Conservation (phyloP, 2,797 vertebrate genomes). For the Champsocephalus gunnari region DNA sequence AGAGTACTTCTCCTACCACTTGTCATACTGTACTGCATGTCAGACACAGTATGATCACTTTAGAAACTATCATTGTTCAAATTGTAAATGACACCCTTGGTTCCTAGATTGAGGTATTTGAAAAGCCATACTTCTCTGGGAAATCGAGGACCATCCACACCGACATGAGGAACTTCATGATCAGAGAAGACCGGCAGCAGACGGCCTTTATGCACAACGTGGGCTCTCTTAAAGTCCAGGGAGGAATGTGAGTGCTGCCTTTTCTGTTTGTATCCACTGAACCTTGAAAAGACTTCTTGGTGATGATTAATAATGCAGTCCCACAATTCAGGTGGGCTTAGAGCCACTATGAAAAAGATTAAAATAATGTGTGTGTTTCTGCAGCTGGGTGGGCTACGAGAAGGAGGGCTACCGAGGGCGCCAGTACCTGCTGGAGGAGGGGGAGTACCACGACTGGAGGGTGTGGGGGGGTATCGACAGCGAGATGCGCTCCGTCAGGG, state of each 20-base stretch:
- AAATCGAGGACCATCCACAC: conserved; percentile 85
- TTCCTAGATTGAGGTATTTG: conserved; percentile 89
- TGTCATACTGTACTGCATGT: too few species aligned
- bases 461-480: conserved; percentile 91
- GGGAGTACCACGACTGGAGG: conserved; percentile 92
- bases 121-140: conserved; percentile 89
- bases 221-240: conserved; percentile 90
- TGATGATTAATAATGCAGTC: neutral
- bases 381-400: conserved; percentile 95
- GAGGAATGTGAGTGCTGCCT: conserved; percentile 90
- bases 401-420: conserved; percentile 94
- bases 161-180: conserved; percentile 87
- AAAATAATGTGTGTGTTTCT: conserved; percentile 4
- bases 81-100: neutral
- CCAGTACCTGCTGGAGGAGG: conserved; percentile 98
- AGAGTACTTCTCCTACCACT: too few species aligned
- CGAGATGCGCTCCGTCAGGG: conserved; percentile 88
- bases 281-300: neutral
- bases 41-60: neutral
- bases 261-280: neutral
- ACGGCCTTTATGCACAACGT: conserved; percentile 79
- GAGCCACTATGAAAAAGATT: neutral
- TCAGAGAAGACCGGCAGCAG: conserved; percentile 74
- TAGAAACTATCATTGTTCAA: too few species aligned
- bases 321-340: neutral